phyloP scores from a whole-genome alignment of 2,113 vertebrate genomes.

The Cyphomyrus plagiostoma region DNA sequence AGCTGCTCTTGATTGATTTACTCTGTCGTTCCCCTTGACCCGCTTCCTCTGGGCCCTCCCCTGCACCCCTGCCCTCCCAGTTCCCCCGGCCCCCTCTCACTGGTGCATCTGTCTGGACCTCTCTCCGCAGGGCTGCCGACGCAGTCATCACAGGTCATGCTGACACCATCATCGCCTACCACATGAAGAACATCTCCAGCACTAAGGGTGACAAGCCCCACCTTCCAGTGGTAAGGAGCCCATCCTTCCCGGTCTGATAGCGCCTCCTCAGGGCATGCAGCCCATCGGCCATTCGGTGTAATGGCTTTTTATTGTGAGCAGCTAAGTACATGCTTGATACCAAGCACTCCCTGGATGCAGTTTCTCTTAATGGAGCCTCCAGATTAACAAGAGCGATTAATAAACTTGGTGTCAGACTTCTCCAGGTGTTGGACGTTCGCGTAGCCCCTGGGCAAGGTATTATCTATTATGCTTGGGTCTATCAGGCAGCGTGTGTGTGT shows the following conservation, averaged over 20 bases:
- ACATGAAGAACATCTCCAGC: conserved; percentile 96
- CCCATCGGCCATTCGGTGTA: background rate
- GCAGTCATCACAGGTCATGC: conserved; percentile 91
- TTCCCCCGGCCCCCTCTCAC: background rate
- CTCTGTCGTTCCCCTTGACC: conserved; percentile 5
- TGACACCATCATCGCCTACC: conserved; percentile 94
- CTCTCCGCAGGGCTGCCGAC: conserved; percentile 84
- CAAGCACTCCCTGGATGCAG: conserved; percentile 15
- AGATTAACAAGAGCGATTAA: conserved; percentile 22
- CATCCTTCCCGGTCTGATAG: background rate
- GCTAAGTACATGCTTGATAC: conserved; percentile 7
- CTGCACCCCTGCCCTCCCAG: background rate
- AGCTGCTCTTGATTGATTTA: background rate
- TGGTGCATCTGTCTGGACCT: conserved; percentile 34
- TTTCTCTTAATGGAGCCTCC: conserved; percentile 22
- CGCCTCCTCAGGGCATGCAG: background rate
- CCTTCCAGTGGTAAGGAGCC: conserved; percentile 75
- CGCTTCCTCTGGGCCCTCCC: background rate
- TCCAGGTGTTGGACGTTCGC: conserved; percentile 9
- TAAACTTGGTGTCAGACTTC: background rate
- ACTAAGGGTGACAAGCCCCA: conserved; percentile 85
- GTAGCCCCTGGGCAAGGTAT: background rate
- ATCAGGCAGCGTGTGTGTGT: background rate
- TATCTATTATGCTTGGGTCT: background rate
- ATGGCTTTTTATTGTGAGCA: background rate